Evolutionary conservation across 2,888 invertebrate genomes (phyloP).

Genomic region (Microplitis deprimator): DNA sequence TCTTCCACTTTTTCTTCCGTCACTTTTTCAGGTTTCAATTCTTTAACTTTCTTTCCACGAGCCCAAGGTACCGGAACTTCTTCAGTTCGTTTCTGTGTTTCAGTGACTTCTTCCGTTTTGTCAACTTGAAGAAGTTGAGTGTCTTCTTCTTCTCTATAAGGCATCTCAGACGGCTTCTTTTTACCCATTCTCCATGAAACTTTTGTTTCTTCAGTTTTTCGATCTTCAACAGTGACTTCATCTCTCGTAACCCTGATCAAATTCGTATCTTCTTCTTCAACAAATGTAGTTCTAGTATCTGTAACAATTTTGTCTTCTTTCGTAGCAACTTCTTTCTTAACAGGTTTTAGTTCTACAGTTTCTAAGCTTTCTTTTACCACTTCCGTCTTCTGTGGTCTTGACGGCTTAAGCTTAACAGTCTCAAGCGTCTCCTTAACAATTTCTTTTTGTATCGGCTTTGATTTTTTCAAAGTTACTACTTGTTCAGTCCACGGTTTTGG

Average conservation of each 20-base stretch:
- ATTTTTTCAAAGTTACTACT: constrained; percentile 61
- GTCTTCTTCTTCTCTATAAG: constrained; percentile 62
- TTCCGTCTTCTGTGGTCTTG: constrained; percentile 53
- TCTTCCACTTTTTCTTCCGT: constrained; percentile 27
- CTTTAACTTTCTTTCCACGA: constrained; percentile 58
- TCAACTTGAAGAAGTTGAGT: constrained; percentile 41
- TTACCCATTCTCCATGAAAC: constrained; percentile 66
- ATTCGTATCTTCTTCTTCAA: constrained; percentile 55
- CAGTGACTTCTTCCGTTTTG: constrained; percentile 40
- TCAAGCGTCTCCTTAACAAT: constrained; percentile 59
- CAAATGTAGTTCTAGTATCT: constrained; percentile 44
- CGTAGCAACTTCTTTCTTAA: constrained; percentile 62
- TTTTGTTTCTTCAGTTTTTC: constrained; percentile 66
- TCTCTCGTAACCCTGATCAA: constrained; percentile 52
- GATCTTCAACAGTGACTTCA: constrained; percentile 48
- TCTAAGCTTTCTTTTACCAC: constrained; percentile 66
- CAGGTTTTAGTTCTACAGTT: constrained; percentile 73
- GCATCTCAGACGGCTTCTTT: constrained; percentile 56
- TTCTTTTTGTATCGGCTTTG: constrained; percentile 57
- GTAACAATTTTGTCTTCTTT: constrained; percentile 36
- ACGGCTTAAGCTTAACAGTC: constrained; percentile 62
- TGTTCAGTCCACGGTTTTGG: constrained; percentile 67
- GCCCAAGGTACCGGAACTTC: constrained; percentile 61
- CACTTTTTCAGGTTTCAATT: constrained; percentile 72
- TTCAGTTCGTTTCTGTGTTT: constrained; percentile 46